Evolutionary conservation across 2,113 vertebrate species (phyloP), one percentile per base, ranked within the genome.

Genomic region (Notothenia rossii): DNA sequence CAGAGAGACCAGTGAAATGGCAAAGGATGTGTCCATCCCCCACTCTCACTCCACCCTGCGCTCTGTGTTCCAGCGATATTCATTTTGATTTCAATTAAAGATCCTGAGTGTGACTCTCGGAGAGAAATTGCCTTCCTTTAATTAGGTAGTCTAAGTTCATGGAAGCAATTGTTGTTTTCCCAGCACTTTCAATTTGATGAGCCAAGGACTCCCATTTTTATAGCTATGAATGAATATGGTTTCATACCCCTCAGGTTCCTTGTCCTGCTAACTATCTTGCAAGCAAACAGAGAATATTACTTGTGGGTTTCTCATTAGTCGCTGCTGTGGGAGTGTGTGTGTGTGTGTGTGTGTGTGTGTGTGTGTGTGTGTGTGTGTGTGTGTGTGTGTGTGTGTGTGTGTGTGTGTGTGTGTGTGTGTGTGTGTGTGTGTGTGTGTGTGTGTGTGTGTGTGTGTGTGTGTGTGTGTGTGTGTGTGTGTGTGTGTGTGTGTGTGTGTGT

Each of bases 51-150:
- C 78, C 72, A 76, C 67, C 79, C 69, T 66, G 77, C 76, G 76
- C 77, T 84, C 83, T 81, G 78, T 73, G 79, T 92, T 91, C 89
- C 79, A 77, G 79, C 77, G 77, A 88, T 94, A 90, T 94, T 93
- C 91, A 92, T 94, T 93, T 92, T 94, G 88, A 93, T 94, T 95
- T 94, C 94, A 95, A 94, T 95, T 94, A 95, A 94, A 93, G 86
- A 94, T 93, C 91, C 90, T 92, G 91, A 93, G 92, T 93, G 89
- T 93, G 91, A 90, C 73, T 93, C 86, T 88, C 74, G 64, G 87
- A 86, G 91, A 92, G 85, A 95, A 94, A 94, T 94, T 90, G 89
- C 92, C 90, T 94, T 86, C 90, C 90, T 92, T 94, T 95, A 94
- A 95, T 95, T 94, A 94, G 92, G 80, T 91, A 86, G 89, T 89